phyloP scores from a whole-genome alignment of 2,797 vertebrate genomes.

The Eulemur coronatus region DNA sequence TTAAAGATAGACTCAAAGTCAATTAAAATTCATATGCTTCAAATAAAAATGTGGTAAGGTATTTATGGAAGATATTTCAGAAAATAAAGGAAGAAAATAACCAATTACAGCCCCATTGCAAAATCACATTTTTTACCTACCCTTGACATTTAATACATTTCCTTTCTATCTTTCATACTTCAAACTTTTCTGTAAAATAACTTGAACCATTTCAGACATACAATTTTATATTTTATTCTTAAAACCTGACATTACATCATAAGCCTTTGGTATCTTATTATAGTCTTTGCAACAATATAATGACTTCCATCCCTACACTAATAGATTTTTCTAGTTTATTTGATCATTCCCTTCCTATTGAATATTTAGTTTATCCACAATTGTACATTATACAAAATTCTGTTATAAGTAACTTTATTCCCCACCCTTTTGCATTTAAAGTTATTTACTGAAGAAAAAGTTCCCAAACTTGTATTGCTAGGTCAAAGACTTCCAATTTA shows the following conservation, averaged over 20 bases:
- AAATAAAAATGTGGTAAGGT: neutral
- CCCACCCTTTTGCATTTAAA: neutral
- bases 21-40: slow-evolving; percentile 6
- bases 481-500: neutral
- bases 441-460: neutral
- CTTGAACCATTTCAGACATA: neutral
- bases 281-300: slow-evolving; percentile 19
- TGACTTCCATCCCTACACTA: neutral
- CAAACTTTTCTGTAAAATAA: neutral
- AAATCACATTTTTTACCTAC: neutral
- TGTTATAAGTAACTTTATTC: neutral
- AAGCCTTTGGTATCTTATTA: neutral
- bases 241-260: neutral
- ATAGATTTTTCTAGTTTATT: slow-evolving; percentile 7
- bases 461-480: neutral
- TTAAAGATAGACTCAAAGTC: slow-evolving; percentile 27
- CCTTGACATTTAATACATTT: neutral
- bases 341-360: neutral
- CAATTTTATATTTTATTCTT: slow-evolving; percentile 26
- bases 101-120: neutral
- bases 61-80: slow-evolving; percentile 3
- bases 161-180: neutral
- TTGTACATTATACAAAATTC: neutral
- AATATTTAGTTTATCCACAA: neutral
- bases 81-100: slow-evolving; percentile 40